Evolutionary conservation across 2,797 vertebrate genomes (phyloP).

Genomic region (Phyllotis vaccarum): DNA sequence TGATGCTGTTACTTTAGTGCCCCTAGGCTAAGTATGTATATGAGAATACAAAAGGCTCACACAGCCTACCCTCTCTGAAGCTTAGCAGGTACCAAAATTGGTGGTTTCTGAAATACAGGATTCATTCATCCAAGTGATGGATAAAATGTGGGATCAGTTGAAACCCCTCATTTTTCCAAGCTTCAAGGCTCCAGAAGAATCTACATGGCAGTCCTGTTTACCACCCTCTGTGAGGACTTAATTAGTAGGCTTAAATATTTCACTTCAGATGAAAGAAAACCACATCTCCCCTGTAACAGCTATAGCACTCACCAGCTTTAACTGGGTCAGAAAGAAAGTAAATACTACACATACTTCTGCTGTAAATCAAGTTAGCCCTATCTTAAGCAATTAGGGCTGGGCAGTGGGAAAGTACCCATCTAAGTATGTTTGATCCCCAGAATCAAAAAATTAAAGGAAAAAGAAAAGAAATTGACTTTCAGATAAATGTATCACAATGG

Average conservation of each 20-base stretch:
- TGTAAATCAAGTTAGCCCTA: neutral
- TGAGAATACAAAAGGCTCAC: neutral
- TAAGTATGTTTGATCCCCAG: neutral
- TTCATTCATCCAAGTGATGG: neutral
- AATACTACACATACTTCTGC: neutral
- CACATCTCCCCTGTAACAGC: neutral
- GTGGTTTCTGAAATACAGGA: neutral
- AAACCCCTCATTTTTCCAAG: neutral
- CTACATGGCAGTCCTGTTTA: neutral
- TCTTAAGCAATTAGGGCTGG: no score
- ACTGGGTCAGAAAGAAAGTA: neutral
- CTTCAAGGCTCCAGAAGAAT: neutral
- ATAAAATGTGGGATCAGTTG: neutral
- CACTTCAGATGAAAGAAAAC: neutral
- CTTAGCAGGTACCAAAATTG: neutral
- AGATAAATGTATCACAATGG: neutral
- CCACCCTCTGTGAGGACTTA: neutral
- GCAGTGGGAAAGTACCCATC: no score
- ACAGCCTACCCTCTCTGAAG: neutral
- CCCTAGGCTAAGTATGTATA: neutral
- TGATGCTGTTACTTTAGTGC: neutral
- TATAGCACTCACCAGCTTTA: neutral
- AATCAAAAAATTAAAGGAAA: neutral
- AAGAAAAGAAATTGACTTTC: conserved; percentile 3
- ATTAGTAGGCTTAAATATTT: neutral